Evolutionary conservation across 2,113 vertebrate genomes (phyloP).

Genomic region (Rhineura floridana): DNA sequence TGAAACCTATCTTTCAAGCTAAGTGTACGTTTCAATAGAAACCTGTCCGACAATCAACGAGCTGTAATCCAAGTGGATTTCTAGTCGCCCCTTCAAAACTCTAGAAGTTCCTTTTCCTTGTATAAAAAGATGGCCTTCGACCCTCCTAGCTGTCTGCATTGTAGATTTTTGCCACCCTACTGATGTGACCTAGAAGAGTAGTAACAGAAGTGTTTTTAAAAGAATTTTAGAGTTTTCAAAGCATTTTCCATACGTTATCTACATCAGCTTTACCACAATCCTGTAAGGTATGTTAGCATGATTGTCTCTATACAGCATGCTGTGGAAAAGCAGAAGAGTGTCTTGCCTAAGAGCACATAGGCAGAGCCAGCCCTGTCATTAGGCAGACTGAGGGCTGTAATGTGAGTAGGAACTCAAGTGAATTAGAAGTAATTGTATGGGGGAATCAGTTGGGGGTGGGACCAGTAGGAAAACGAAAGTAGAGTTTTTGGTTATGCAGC

Average conservation of each 20-base stretch:
- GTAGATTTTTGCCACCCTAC: not conserved
- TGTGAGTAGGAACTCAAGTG: no score
- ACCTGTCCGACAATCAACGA: not conserved
- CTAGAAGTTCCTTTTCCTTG: not conserved
- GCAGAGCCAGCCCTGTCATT: no score
- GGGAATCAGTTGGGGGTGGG: no score
- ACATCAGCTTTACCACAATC: not conserved
- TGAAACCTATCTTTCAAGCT: constrained; percentile 5
- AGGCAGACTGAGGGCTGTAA: no score
- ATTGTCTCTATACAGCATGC: not conserved
- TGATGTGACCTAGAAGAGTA: not conserved
- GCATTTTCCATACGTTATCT: not conserved
- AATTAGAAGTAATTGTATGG: no score
- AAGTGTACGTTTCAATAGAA: not conserved
- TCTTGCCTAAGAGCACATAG: no score
- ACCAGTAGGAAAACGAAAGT: no score
- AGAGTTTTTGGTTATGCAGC: no score
- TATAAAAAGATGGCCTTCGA: not conserved
- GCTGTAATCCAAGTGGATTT: not conserved
- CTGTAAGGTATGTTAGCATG: not conserved
- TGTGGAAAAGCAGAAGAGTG: not conserved
- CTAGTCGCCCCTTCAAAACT: not conserved
- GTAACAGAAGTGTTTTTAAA: not conserved
- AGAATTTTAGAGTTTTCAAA: not conserved
- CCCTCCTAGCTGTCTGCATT: not conserved